phyloP scores from a whole-genome alignment of 2,113 vertebrate genomes.

The Calyptomena viridis region DNA sequence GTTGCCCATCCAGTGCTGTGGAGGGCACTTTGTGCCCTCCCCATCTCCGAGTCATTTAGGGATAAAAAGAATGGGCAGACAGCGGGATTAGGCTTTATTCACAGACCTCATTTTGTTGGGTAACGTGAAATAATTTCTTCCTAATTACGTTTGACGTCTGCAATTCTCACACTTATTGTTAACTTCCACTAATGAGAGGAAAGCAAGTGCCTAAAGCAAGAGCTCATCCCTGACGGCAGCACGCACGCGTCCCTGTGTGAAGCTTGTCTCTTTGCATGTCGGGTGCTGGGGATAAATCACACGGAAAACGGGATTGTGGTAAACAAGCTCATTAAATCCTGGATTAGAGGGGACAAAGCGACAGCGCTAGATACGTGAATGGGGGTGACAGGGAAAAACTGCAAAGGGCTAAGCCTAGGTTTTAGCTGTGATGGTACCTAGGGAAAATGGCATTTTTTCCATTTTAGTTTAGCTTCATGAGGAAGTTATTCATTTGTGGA shows the following conservation, averaged over 20 bases:
- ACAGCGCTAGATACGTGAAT: not conserved
- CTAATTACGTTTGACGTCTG: not conserved
- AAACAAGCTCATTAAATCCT: conserved; percentile 51
- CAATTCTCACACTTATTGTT: conserved; percentile 41
- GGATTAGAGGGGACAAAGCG: not conserved
- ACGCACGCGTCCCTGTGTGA: accelerated
- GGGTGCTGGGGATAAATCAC: conserved; percentile 16
- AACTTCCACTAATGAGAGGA: conserved; percentile 13
- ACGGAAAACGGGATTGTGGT: conserved; percentile 25
- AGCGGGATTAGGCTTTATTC: conserved; percentile 47
- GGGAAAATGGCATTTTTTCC: accelerated
- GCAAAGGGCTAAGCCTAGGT: not conserved
- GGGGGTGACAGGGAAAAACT: not conserved
- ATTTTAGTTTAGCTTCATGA: not conserved
- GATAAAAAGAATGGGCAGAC: conserved; percentile 5
- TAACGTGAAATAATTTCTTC: conserved; percentile 8
- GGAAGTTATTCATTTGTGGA: not conserved
- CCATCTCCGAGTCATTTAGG: not conserved
- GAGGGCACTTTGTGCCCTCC: not conserved
- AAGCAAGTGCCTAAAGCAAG: conserved; percentile 27
- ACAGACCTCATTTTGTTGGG: not conserved
- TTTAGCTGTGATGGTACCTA: not conserved
- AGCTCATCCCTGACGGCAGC: not conserved
- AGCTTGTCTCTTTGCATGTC: not conserved
- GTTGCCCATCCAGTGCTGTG: not conserved